phyloP scores from a whole-genome alignment of 2,888 invertebrate species.

The Apamea monoglypha region DNA sequence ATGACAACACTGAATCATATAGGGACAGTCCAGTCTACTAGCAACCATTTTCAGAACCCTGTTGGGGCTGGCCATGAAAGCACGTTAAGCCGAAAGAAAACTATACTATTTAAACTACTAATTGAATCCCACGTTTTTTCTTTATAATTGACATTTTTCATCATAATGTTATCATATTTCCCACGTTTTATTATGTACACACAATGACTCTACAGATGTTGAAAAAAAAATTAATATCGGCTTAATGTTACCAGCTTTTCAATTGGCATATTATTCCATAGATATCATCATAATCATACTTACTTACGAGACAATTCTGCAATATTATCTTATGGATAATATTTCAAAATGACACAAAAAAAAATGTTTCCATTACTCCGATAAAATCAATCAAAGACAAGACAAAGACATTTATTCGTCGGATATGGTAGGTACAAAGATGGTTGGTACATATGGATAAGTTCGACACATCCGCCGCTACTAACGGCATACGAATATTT shows the following conservation, averaged over 20 bases:
- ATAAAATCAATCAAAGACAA: too few species aligned
- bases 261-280: background rate
- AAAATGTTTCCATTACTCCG: background rate
- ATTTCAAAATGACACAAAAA: background rate
- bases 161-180: background rate
- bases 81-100: too few species aligned
- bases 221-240: background rate
- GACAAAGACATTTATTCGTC: too few species aligned
- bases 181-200: background rate
- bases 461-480: too few species aligned
- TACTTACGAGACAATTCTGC: background rate
- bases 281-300: background rate
- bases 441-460: too few species aligned
- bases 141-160: background rate
- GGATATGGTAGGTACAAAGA: too few species aligned
- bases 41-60: too few species aligned
- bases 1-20: too few species aligned
- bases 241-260: background rate
- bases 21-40: too few species aligned
- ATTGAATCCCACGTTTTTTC: constrained; percentile 8
- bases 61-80: too few species aligned
- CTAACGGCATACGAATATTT: too few species aligned
- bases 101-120: constrained; percentile 3
- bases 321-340: background rate
- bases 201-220: background rate